These are phyloP conservation scores for Hydrophis major DNA, from an alignment of 2,797 vertebrate species.

Conservation along the genomic window DNA sequence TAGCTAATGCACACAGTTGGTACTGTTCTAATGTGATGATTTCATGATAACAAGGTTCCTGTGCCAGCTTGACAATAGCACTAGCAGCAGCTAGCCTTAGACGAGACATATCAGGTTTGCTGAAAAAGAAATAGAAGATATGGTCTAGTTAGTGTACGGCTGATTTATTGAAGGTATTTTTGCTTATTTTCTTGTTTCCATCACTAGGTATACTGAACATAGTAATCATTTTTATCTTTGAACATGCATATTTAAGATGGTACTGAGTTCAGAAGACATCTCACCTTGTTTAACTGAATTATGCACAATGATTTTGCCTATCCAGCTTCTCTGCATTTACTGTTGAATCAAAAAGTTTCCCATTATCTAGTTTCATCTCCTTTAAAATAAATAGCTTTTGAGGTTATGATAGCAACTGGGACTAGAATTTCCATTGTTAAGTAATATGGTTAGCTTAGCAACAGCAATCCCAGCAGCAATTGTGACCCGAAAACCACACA, in stretches of 20 bases:
- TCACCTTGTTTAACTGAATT: background rate
- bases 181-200: background rate
- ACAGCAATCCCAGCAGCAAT: background rate
- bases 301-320: background rate
- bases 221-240: background rate
- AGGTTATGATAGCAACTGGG: background rate
- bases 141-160: slow-evolving; percentile 14
- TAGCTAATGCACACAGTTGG: slow-evolving; percentile 92
- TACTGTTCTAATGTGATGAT: slow-evolving; percentile 98
- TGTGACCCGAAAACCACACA: background rate
- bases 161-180: background rate
- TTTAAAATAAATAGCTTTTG: background rate
- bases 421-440: background rate
- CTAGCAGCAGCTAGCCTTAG: slow-evolving; percentile 91
- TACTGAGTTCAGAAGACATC: background rate
- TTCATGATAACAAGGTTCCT: slow-evolving; percentile 98
- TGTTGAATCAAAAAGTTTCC: background rate
- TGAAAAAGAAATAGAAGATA: slow-evolving; percentile 68
- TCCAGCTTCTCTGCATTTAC: background rate
- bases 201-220: background rate
- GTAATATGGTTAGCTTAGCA: background rate
- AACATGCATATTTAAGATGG: background rate
- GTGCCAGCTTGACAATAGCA: slow-evolving; percentile 92
- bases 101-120: slow-evolving; percentile 98
- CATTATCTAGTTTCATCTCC: background rate